phyloP scores from a whole-genome alignment of 2,797 vertebrate species.

The Streptopelia turtur region DNA sequence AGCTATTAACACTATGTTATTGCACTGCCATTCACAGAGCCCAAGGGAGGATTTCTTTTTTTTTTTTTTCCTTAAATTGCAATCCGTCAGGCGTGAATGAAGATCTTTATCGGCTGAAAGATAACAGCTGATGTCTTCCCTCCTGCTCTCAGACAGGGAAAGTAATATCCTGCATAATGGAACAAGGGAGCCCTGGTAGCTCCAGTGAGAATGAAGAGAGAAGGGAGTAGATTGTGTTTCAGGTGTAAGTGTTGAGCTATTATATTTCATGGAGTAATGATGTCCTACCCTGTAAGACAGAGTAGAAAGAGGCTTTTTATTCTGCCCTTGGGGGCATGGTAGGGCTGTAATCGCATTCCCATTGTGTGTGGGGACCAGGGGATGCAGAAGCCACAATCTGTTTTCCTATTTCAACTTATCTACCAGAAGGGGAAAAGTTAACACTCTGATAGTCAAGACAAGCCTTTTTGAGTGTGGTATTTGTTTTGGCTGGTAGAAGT shows the following conservation, averaged over 20 bases:
- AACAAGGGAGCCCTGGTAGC: constrained; percentile 39
- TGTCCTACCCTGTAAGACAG: constrained; percentile 35
- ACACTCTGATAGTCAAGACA: constrained; percentile 23
- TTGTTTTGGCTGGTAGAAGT: constrained; percentile 60
- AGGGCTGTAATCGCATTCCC: constrained; percentile 30
- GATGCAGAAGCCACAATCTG: constrained; percentile 5
- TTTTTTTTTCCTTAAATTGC: constrained; percentile 31
- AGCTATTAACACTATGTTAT: constrained; percentile 51
- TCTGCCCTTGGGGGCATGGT: not conserved
- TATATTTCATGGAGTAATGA: constrained; percentile 60
- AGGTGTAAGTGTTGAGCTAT: constrained; percentile 67
- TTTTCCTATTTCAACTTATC: constrained; percentile 33
- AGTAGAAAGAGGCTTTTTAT: constrained; percentile 65
- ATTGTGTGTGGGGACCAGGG: not conserved
- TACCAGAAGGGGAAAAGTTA: constrained; percentile 16
- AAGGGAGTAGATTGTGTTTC: constrained; percentile 69
- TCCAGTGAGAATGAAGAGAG: constrained; percentile 16
- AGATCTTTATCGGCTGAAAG: constrained; percentile 63
- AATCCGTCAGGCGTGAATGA: constrained; percentile 51
- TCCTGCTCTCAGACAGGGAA: constrained; percentile 57
- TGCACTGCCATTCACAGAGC: constrained; percentile 43
- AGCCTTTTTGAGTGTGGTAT: not conserved
- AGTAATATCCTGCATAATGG: constrained; percentile 56
- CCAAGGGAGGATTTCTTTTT: constrained; percentile 1
- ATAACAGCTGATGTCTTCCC: constrained; percentile 72